Evolutionary conservation across 2,797 vertebrate genomes (phyloP).

Genomic region (Hydrocynus forskahlii): DNA sequence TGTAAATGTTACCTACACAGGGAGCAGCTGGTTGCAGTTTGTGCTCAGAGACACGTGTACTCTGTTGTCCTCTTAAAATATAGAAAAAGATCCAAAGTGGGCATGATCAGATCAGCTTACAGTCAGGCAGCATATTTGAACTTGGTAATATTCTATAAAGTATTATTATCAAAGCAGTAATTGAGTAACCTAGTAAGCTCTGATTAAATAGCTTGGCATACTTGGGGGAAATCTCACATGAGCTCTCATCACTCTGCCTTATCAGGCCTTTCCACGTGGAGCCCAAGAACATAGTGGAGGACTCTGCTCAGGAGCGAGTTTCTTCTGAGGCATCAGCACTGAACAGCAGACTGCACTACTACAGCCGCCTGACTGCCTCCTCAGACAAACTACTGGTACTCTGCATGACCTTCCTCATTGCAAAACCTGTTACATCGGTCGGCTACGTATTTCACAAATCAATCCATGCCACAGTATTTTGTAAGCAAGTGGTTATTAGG

Average conservation of each 20-base stretch:
- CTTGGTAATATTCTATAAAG: neutral
- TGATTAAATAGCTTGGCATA: neutral
- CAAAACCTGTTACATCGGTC: neutral
- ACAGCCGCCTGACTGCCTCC: slow-evolving; percentile 84
- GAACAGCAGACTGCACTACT: slow-evolving; percentile 94
- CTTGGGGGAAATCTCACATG: neutral
- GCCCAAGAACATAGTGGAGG: slow-evolving; percentile 85
- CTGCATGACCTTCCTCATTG: neutral
- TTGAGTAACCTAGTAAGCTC: too few species aligned
- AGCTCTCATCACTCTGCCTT: slow-evolving; percentile 11
- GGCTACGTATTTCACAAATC: neutral
- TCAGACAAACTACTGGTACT: slow-evolving; percentile 88
- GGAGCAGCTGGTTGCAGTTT: slow-evolving; percentile 5
- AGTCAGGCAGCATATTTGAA: neutral
- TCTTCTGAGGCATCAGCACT: slow-evolving; percentile 90
- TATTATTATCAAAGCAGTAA: too few species aligned
- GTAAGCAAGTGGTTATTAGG: too few species aligned
- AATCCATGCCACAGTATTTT: too few species aligned
- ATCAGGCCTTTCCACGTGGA: slow-evolving; percentile 92
- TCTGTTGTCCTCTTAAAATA: too few species aligned
- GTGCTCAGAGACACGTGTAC: neutral
- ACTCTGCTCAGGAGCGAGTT: slow-evolving; percentile 79
- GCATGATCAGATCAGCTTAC: neutral
- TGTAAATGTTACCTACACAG: slow-evolving; percentile 10
- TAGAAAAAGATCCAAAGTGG: too few species aligned